Percentiles rank a stretch among this genome's conserved stretches.
phyloP scores from a whole-genome alignment of 1,140 invertebrate species.

The Drosophila pseudoobscura region DNA sequence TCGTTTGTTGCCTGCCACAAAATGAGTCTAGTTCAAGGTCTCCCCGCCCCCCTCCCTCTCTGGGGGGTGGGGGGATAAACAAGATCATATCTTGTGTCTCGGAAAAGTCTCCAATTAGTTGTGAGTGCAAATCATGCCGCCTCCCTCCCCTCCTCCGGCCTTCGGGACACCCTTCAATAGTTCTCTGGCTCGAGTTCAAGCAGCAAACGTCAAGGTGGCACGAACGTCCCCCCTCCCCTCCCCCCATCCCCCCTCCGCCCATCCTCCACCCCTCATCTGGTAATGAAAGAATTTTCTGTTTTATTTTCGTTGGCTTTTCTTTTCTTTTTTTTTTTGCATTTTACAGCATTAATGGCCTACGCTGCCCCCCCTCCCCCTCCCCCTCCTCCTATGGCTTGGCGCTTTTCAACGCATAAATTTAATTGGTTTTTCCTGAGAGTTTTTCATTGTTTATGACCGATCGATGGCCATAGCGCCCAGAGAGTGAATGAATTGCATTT shows the following conservation, averaged over 20 bases:
- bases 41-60: background rate
- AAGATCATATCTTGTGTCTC: slow-evolving; percentile 16
- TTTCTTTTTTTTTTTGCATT: slow-evolving; percentile 51
- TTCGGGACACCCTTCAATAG: slow-evolving; percentile 74
- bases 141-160: slow-evolving; percentile 22
- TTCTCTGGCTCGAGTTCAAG: slow-evolving; percentile 76
- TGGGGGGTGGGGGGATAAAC: background rate
- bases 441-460: slow-evolving; percentile 67
- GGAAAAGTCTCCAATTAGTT: slow-evolving; percentile 34
- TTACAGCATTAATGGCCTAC: slow-evolving; percentile 63
- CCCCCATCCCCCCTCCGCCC: slow-evolving; percentile 8
- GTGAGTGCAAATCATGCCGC: slow-evolving; percentile 39
- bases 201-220: slow-evolving; percentile 74
- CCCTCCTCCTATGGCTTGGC: slow-evolving; percentile 42
- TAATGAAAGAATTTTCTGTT: slow-evolving; percentile 75
- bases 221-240: slow-evolving; percentile 22
- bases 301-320: slow-evolving; percentile 62
- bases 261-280: slow-evolving; percentile 23
- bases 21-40: slow-evolving; percentile 15
- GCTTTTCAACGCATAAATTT: slow-evolving; percentile 72
- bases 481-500: slow-evolving; percentile 25
- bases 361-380: too few species aligned
- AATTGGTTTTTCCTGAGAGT: slow-evolving; percentile 58
- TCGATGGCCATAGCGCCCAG: slow-evolving; percentile 23
- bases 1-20: slow-evolving; percentile 19